Conservation (phyloP, 2,113 vertebrate genomes). For the Brachionichthys hirsutus region DNA sequence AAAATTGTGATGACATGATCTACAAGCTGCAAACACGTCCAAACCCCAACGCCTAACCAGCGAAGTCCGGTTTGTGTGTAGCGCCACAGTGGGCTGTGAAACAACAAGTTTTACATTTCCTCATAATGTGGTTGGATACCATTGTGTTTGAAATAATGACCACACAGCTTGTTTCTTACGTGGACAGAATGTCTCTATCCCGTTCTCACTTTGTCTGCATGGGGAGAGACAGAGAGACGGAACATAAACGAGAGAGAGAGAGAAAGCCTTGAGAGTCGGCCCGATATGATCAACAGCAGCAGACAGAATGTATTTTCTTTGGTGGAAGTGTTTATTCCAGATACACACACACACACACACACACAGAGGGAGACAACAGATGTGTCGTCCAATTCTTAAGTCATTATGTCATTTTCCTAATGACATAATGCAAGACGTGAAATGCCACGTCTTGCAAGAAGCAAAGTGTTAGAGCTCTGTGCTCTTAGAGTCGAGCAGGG, state of each 20-base stretch:
- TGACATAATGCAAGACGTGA: slow-evolving; percentile 12
- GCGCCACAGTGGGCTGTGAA: slow-evolving; percentile 12
- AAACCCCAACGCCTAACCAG: slow-evolving; percentile 15
- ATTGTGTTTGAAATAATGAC: slow-evolving; percentile 35
- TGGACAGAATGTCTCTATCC: background rate
- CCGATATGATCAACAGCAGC: slow-evolving; percentile 2
- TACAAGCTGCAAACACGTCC: slow-evolving; percentile 6
- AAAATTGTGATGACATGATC: slow-evolving; percentile 5
- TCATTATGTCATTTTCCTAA: slow-evolving; percentile 25
- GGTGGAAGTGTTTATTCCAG: background rate
- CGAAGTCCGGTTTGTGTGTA: slow-evolving; percentile 7
- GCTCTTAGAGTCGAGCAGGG: background rate
- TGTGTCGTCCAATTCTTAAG: slow-evolving; percentile 19
- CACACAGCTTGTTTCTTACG: slow-evolving; percentile 5
- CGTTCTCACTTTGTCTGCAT: background rate
- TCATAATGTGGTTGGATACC: slow-evolving; percentile 30
- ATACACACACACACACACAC: slow-evolving; percentile 23
- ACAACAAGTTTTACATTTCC: slow-evolving; percentile 32
- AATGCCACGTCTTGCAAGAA: slow-evolving; percentile 5
- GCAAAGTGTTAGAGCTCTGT: slow-evolving; percentile 8
- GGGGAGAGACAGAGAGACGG: background rate
- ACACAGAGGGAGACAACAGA: background rate
- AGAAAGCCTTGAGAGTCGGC: no score
- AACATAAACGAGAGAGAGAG: background rate
- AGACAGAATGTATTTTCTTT: slow-evolving; percentile 14